These are phyloP conservation scores for Drosophila pruinosa DNA, from an alignment of 1,140 invertebrate genomes.

Conservation along the genomic window DNA sequence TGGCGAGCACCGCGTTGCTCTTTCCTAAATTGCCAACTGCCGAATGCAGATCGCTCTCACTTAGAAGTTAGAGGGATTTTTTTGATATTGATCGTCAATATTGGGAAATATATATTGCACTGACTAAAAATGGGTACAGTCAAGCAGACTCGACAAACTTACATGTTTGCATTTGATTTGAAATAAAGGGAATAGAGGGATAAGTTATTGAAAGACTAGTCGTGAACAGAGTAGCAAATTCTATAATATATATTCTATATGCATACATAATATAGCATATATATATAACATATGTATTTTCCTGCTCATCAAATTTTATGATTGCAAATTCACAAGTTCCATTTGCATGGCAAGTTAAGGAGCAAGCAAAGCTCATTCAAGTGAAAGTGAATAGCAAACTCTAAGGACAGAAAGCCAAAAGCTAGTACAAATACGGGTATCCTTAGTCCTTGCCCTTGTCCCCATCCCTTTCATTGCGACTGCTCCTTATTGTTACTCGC, in stretches of 20 bases:
- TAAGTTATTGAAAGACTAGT: too few relatives aligned
- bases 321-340: constrained; percentile 20
- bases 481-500: not conserved
- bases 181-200: not conserved
- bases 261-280: too few relatives aligned
- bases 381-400: constrained; percentile 19
- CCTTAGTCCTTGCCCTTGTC: not conserved
- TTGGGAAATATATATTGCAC: not conserved
- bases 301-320: constrained; percentile 32
- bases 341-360: constrained; percentile 13
- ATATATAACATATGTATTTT: constrained; percentile 12
- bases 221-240: not conserved
- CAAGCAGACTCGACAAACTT: too few relatives aligned
- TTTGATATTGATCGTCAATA: not conserved
- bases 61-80: not conserved
- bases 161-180: too few relatives aligned
- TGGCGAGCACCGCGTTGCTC: not conserved
- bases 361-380: constrained; percentile 7
- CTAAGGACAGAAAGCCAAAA: not conserved
- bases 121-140: not conserved
- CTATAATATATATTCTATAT: not conserved
- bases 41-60: too few relatives aligned
- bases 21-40: not conserved
- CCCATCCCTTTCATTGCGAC: too few relatives aligned
- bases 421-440: not conserved